Conservation (phyloP, 2,888 invertebrate species). For the Cantharis rufa region DNA sequence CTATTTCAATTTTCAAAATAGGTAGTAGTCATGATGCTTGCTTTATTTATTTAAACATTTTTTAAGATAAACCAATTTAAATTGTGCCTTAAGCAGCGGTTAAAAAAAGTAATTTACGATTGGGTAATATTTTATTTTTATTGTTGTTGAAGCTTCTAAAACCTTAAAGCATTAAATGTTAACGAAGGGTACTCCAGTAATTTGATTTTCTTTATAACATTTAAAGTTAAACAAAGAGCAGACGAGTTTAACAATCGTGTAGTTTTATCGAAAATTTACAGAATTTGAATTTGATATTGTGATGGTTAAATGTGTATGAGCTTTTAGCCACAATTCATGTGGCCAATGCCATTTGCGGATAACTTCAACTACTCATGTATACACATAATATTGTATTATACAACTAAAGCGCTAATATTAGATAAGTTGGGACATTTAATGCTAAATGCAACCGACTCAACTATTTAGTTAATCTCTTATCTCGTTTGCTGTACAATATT, state of each 20-base stretch:
- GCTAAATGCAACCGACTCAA: conserved; percentile 30
- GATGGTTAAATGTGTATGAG: neutral
- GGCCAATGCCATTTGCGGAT: neutral
- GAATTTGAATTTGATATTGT: neutral
- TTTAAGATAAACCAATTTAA: neutral
- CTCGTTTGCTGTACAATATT: conserved; percentile 2
- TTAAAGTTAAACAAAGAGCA: neutral
- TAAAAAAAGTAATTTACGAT: neutral
- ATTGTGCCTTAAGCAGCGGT: neutral
- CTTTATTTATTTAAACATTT: neutral
- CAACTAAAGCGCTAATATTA: conserved; percentile 10
- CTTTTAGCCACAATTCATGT: neutral
- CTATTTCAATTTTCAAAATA: neutral
- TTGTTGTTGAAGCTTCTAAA: neutral
- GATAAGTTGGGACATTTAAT: conserved; percentile 16
- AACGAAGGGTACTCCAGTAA: neutral
- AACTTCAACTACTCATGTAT: neutral
- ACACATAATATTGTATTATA: neutral
- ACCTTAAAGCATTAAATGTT: neutral
- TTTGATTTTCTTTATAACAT: neutral
- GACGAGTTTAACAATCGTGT: neutral
- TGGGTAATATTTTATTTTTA: neutral
- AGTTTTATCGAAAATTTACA: neutral
- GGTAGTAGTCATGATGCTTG: neutral
- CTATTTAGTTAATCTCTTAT: conserved; percentile 28